Evolutionary conservation across 2,797 vertebrate species (phyloP).

Genomic region (Malacoraja senta): DNA sequence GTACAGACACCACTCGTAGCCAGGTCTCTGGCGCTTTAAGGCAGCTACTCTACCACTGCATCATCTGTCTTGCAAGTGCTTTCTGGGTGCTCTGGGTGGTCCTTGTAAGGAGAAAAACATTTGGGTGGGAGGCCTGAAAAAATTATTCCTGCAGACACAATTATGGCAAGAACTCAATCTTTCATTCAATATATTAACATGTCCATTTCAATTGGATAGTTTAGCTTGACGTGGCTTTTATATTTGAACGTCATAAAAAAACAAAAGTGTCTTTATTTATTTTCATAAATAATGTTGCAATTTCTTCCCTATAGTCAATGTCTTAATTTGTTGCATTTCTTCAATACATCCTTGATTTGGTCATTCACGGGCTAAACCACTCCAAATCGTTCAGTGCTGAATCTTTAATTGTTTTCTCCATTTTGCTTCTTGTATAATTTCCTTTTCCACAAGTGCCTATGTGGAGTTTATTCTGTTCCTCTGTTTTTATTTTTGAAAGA

Average conservation of each 20-base stretch:
- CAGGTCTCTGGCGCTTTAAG: too few species aligned
- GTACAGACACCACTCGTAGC: too few species aligned
- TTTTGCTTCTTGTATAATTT: too few species aligned
- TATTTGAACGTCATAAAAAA: not conserved
- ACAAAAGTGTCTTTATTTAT: not conserved
- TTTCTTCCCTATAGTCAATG: not conserved
- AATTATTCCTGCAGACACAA: not conserved
- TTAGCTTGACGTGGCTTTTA: not conserved
- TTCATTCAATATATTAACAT: not conserved
- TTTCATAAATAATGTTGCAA: not conserved
- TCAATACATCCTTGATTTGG: too few species aligned
- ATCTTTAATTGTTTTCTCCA: too few species aligned
- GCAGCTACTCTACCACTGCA: not conserved
- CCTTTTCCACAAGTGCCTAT: too few species aligned
- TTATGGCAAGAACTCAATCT: not conserved
- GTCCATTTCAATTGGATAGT: not conserved
- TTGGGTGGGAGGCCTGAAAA: not conserved
- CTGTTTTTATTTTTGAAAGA: too few species aligned
- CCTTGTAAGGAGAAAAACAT: not conserved
- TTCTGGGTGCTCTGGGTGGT: not conserved
- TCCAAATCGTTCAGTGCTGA: too few species aligned
- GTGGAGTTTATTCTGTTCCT: too few species aligned
- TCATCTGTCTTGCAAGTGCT: not conserved
- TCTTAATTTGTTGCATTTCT: too few species aligned
- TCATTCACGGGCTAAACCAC: not conserved